Evolutionary conservation across 2,888 invertebrate genomes (phyloP).

Genomic region (Pterobdella sp.): DNA sequence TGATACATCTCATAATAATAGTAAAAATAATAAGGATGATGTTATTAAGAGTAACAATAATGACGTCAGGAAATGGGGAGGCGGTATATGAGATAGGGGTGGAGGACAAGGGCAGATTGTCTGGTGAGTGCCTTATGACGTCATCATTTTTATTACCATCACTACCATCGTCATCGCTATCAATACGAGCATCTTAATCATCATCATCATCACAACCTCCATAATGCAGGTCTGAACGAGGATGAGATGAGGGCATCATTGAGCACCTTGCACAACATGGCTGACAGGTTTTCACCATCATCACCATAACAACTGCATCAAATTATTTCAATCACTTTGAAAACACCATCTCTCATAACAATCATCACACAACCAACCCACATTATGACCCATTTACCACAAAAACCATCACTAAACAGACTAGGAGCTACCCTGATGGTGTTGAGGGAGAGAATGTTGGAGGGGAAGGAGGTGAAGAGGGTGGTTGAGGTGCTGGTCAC

Average conservation of each 20-base stretch:
- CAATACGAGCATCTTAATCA: neutral
- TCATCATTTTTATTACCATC: neutral
- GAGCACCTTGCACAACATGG: slow-evolving; percentile 80
- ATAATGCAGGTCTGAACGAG: slow-evolving; percentile 57
- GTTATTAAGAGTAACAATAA: neutral
- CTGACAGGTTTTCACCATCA: slow-evolving; percentile 46
- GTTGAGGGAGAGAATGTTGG: slow-evolving; percentile 60
- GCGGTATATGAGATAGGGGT: slow-evolving; percentile 91
- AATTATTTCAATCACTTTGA: neutral
- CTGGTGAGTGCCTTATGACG: slow-evolving; percentile 30
- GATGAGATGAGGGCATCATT: slow-evolving; percentile 84
- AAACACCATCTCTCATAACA: neutral
- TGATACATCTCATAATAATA: neutral
- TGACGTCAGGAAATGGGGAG: slow-evolving; percentile 61
- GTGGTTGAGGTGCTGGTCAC: slow-evolving; percentile 81
- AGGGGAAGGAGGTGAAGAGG: slow-evolving; percentile 46
- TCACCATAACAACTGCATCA: neutral
- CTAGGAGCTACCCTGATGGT: slow-evolving; percentile 73
- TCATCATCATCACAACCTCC: neutral
- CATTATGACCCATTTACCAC: neutral
- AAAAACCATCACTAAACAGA: slow-evolving; percentile 36
- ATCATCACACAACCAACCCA: neutral
- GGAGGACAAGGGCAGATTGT: slow-evolving; percentile 62
- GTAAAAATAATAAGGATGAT: slow-evolving; percentile 11
- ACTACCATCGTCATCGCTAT: neutral